Evolutionary conservation across 2,888 invertebrate genomes (phyloP).

Genomic region (Gastracanthus pulcherrimus): DNA sequence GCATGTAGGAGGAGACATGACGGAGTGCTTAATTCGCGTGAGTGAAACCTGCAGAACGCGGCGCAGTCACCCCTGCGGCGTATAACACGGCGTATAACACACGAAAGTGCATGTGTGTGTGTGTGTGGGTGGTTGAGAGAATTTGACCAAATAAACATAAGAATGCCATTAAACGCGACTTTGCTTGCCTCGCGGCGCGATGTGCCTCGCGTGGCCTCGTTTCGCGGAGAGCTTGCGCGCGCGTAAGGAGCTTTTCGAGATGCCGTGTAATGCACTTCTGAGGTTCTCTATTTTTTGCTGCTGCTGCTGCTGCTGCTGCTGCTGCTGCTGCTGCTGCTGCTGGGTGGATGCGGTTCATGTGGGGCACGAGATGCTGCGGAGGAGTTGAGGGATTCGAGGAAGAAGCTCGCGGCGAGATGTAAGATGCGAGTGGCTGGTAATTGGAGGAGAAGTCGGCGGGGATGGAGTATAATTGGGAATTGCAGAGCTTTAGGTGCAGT

Average conservation of each 20-base stretch:
- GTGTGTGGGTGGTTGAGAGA: neutral
- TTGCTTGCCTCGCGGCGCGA: neutral
- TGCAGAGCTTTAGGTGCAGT: no score
- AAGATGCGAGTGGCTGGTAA: no score
- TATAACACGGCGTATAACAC: no score
- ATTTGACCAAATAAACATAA: slow-evolving; percentile 45
- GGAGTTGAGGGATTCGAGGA: no score
- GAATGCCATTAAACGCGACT: slow-evolving; percentile 36
- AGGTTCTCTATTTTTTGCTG: neutral
- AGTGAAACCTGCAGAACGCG: neutral
- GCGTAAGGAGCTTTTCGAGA: neutral
- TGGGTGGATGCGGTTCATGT: no score
- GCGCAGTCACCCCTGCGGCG: slow-evolving; percentile 10
- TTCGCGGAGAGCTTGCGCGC: neutral
- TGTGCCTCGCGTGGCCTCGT: neutral
- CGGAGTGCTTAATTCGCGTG: slow-evolving; percentile 37
- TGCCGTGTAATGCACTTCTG: slow-evolving; percentile 1
- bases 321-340: neutral
- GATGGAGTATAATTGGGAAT: no score
- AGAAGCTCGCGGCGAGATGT: neutral
- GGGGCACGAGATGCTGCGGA: no score
- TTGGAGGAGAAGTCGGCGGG: no score
- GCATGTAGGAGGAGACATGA: neutral
- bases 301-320: neutral
- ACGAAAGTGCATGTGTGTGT: no score